Evolutionary conservation across 2,888 invertebrate species (phyloP).

Genomic region (Micropterix aruncella): DNA sequence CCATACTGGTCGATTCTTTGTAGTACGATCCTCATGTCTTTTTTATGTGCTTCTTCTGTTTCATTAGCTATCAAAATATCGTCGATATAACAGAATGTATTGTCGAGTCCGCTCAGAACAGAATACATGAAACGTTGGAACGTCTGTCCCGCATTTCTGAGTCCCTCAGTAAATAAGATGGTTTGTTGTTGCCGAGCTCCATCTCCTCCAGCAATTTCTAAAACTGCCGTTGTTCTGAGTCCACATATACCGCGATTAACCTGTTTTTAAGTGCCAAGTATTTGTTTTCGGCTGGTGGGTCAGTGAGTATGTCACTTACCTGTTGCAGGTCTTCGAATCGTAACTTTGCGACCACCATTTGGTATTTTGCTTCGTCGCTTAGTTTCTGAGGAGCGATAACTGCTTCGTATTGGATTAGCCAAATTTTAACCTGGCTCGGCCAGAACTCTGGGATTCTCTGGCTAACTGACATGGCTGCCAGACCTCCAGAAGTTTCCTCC

Average conservation of each 20-base stretch:
- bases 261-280: background rate
- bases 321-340: background rate
- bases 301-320: conserved; percentile 3
- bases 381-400: background rate
- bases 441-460: background rate
- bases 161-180: too few species aligned
- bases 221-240: background rate
- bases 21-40: too few species aligned
- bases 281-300: background rate
- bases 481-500: too few species aligned
- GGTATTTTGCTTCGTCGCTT: background rate
- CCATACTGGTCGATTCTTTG: too few species aligned
- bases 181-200: too few species aligned
- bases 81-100: too few species aligned
- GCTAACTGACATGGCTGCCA: conserved; percentile 8
- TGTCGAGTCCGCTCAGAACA: too few species aligned
- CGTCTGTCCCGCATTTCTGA: too few species aligned
- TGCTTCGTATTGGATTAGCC: background rate
- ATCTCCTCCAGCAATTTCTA: too few species aligned
- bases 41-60: too few species aligned
- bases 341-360: background rate
- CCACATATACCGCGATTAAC: background rate
- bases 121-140: too few species aligned
- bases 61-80: too few species aligned
- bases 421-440: background rate